Evolutionary conservation across 2,113 vertebrate genomes (phyloP), one percentile per base, ranked within the genome.

Genomic region (Periophthalmus modestus): DNA sequence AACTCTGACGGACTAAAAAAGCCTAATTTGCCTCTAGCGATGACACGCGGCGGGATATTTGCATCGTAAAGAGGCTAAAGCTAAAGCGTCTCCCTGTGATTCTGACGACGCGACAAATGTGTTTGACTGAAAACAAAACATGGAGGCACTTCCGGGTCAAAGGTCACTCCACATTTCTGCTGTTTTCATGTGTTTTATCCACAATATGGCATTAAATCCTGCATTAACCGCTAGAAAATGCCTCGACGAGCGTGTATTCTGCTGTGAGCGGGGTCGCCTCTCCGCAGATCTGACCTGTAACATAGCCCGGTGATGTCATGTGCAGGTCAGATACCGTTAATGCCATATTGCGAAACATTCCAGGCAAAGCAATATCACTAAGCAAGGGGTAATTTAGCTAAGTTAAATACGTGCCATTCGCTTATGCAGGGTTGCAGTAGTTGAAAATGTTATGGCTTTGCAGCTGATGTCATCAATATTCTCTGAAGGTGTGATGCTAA

Each of bases 1-100:
- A 70, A 82, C 28, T 80, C 68, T 87, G 82, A 86, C 65, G 68
- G 82, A 82, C 66, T 88, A 28, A 34, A 68, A 59, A 78, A 59
- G 77, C 66, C 9, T 57, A 59, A 83, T 86, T 78, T 59, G 71
- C 83, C 82, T 81, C 75, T 71, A 76, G 80, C 68, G 33, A 2
- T 59, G 73, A 74, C 59, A 80, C 46, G 63, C 68, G 74, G 15
- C 48, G 6, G 7, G 48, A 69, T 63, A 85, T 81, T 82, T 86
- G 73, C 82, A 82, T 82, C 72, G 28, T 24, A 84, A 85, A 75
- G 66, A 12, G 34, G 66, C 24, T 48, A 52, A 68, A 59, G 73
- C 80, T 66, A 66, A 39, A 69, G 58, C 7, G 54, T 52, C 34
- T 86, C 74, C 77, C 50, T 63, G 61, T 36, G 34, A 43, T 65